Conservation (phyloP, 2,113 vertebrate genomes). For the Clarias batrachus region DNA sequence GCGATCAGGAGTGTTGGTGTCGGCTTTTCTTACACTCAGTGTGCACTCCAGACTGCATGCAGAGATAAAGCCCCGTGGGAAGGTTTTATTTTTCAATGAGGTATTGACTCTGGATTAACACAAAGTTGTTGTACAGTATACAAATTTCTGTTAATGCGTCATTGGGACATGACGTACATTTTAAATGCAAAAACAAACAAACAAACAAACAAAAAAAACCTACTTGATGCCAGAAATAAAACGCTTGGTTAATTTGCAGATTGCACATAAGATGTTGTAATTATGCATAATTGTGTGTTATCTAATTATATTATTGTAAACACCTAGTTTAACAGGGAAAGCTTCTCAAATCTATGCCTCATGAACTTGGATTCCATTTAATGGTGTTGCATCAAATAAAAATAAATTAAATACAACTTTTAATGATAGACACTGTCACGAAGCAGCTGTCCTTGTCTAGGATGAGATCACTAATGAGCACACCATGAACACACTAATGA, state of each 20-base stretch:
- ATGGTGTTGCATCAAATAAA: neutral
- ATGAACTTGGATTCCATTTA: neutral
- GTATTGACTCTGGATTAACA: neutral
- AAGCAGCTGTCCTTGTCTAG: neutral
- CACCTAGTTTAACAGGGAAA: neutral
- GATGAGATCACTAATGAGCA: neutral
- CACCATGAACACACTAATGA: slow-evolving; percentile 4
- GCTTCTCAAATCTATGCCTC: neutral
- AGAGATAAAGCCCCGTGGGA: neutral
- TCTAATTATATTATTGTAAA: neutral
- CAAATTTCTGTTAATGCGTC: neutral
- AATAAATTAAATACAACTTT: neutral
- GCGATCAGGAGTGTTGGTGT: neutral
- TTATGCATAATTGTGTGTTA: neutral
- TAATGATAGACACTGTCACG: neutral
- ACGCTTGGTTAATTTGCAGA: neutral
- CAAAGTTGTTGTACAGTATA: neutral
- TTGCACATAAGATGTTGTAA: neutral
- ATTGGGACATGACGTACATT: neutral
- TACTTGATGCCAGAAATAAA: neutral
- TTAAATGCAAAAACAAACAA: neutral
- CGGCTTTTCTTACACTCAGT: neutral
- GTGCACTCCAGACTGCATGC: neutral
- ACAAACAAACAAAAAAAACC: neutral
- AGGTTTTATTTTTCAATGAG: neutral